These are phyloP conservation scores for Falcaria lacertinaria DNA, from an alignment of 2,888 invertebrate genomes.

Conservation along the genomic window DNA sequence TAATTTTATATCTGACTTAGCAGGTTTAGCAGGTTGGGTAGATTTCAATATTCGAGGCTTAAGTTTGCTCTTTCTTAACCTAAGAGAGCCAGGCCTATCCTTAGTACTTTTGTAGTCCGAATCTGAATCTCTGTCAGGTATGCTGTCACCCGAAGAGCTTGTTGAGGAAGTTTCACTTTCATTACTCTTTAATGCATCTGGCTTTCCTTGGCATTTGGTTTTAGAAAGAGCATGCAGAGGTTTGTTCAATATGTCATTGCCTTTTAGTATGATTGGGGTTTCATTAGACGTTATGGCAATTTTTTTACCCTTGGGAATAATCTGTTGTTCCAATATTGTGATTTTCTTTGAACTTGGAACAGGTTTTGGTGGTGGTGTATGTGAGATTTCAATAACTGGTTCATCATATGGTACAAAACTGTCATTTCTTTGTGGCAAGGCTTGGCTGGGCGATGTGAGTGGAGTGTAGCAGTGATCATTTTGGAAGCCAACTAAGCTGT, in stretches of 20 bases:
- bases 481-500: slow-evolving; percentile 81
- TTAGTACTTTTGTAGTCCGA: slow-evolving; percentile 79
- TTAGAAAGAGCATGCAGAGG: slow-evolving; percentile 50
- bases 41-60: slow-evolving; percentile 66
- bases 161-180: slow-evolving; percentile 73
- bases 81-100: slow-evolving; percentile 47
- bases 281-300: slow-evolving; percentile 56
- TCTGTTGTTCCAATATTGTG: slow-evolving; percentile 69
- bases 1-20: slow-evolving; percentile 51
- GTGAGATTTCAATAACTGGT: slow-evolving; percentile 63
- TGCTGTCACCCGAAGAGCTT: slow-evolving; percentile 76
- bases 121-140: slow-evolving; percentile 81
- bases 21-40: slow-evolving; percentile 33
- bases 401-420: slow-evolving; percentile 56
- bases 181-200: slow-evolving; percentile 55
- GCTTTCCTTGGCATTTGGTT: slow-evolving; percentile 40
- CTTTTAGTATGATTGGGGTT: slow-evolving; percentile 55
- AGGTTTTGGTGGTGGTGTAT: slow-evolving; percentile 49
- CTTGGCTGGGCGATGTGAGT: slow-evolving; percentile 82
- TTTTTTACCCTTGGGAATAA: slow-evolving; percentile 75
- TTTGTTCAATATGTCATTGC: slow-evolving; percentile 63
- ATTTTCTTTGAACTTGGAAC: slow-evolving; percentile 69
- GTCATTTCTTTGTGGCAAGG: slow-evolving; percentile 51
- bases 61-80: slow-evolving; percentile 50
- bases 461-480: slow-evolving; percentile 92